These are phyloP conservation scores for Ceuthmochares aereus DNA, from an alignment of 2,113 vertebrate genomes.

Conservation along the genomic window DNA sequence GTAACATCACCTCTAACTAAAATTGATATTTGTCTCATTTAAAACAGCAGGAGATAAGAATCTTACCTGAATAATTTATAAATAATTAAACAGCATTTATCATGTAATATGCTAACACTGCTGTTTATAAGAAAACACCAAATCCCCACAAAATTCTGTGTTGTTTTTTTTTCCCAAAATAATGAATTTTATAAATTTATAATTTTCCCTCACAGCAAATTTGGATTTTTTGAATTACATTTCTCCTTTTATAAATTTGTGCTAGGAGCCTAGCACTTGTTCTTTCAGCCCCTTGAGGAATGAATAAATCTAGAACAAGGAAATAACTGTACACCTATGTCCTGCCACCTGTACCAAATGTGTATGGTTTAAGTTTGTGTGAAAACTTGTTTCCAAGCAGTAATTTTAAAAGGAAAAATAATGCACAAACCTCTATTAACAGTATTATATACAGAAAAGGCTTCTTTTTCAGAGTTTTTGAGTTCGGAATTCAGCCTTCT, in stretches of 20 bases:
- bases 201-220: neutral
- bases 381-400: neutral
- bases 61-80: conserved; percentile 25
- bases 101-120: neutral
- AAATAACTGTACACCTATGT: neutral
- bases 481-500: neutral
- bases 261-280: neutral
- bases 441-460: neutral
- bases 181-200: neutral
- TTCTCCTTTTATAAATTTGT: neutral
- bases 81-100: neutral
- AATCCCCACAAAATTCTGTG: neutral
- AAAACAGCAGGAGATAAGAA: neutral
- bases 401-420: neutral
- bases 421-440: neutral
- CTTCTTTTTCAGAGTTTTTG: neutral
- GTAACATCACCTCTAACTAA: neutral
- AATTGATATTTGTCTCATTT: neutral
- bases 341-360: neutral
- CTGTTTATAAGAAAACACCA: neutral
- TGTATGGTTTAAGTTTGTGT: neutral
- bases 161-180: neutral
- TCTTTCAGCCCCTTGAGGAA: neutral
- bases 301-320: neutral
- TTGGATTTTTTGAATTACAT: neutral